Conservation (phyloP, 2,797 vertebrate species). For the Hippopotamyrus pictus region DNA sequence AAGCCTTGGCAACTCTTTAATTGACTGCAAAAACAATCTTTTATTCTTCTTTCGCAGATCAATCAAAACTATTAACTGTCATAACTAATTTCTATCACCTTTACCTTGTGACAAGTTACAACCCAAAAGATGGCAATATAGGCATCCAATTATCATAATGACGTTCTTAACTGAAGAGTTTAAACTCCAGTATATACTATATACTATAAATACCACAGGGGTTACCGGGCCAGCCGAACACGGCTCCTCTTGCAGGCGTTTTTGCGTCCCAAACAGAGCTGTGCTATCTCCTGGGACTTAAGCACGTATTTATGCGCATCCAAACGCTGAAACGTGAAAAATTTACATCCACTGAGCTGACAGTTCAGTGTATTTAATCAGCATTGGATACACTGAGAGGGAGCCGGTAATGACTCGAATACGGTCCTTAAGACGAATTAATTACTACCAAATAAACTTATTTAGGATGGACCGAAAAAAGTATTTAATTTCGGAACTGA, state of each 20-base stretch:
- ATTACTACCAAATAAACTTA: not conserved
- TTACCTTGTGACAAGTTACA: not conserved
- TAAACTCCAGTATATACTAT: not conserved
- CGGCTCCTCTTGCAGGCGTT: not conserved
- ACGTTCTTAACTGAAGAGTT: not conserved
- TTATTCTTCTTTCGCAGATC: constrained; percentile 1
- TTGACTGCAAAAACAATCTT: not conserved
- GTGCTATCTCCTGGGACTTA: not conserved
- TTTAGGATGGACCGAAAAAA: not conserved
- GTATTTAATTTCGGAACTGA: constrained; percentile 1
- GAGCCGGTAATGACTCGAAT: not conserved
- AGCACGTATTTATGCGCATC: not conserved
- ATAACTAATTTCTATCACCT: not conserved
- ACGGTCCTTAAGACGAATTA: not conserved
- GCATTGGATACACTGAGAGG: not conserved
- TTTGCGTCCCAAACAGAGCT: not conserved
- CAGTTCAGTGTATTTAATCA: constrained; percentile 5
- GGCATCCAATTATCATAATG: not conserved
- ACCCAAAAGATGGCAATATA: not conserved
- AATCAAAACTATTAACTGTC: constrained; percentile 11
- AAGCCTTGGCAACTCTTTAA: not conserved
- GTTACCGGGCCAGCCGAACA: not conserved
- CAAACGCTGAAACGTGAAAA: not conserved
- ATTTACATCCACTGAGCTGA: not conserved
- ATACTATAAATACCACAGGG: not conserved